These are phyloP conservation scores for Sinocyclocheilus grahami DNA, from an alignment of 2,113 vertebrate genomes.

Conservation along the genomic window DNA sequence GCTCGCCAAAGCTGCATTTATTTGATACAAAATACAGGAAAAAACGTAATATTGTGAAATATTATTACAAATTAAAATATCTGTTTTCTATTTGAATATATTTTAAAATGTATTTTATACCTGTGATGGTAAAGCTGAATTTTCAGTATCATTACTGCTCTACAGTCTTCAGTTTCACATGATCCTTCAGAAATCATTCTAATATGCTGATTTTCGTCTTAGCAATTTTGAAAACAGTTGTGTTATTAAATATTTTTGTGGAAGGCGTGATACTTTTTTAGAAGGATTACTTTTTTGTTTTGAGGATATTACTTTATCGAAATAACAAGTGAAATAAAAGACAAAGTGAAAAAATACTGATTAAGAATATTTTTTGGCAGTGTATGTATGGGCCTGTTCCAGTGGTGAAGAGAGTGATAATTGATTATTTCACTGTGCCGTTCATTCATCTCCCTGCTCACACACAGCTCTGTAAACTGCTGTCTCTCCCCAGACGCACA, in stretches of 20 bases:
- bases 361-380: constrained; percentile 16
- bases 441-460: constrained; percentile 51
- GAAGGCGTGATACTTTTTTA: neutral
- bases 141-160: too few relatives aligned
- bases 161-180: neutral
- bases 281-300: neutral
- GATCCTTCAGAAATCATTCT: neutral
- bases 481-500: constrained; percentile 35
- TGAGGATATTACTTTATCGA: neutral
- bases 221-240: too few relatives aligned
- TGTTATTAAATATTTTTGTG: neutral
- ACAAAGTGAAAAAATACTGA: neutral
- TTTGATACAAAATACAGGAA: neutral
- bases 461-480: constrained; percentile 40
- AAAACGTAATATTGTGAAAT: neutral
- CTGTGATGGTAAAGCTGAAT: too few relatives aligned
- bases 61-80: neutral
- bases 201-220: neutral
- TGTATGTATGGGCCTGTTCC: constrained; percentile 13
- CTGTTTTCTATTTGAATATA: too few relatives aligned
- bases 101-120: too few relatives aligned
- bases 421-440: constrained; percentile 42
- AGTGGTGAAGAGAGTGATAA: constrained; percentile 44
- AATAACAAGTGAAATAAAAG: neutral
- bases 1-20: neutral